These are phyloP conservation scores for Halcyon leucocephala DNA, from an alignment of 2,797 vertebrate genomes.

Conservation along the genomic window DNA sequence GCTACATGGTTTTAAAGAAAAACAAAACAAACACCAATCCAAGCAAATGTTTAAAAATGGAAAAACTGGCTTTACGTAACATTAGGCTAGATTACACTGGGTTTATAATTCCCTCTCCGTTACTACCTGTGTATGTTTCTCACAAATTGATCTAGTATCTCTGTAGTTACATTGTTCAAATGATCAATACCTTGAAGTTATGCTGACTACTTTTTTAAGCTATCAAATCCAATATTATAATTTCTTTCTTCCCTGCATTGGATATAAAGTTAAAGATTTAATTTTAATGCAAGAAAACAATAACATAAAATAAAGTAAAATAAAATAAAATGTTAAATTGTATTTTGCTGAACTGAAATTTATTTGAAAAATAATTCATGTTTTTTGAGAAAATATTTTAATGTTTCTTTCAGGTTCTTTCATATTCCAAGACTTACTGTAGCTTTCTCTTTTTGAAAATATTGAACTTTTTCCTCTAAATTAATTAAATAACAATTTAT, in stretches of 20 bases:
- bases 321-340: not conserved
- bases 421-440: not conserved
- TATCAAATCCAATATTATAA: not conserved
- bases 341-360: not conserved
- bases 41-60: not conserved
- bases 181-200: not conserved
- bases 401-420: not conserved
- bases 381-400: no score
- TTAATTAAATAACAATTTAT: not conserved
- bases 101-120: not conserved
- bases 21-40: not conserved
- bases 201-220: not conserved
- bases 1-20: not conserved
- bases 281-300: not conserved
- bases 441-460: not conserved
- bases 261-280: not conserved
- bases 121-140: not conserved
- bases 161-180: not conserved
- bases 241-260: not conserved
- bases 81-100: not conserved
- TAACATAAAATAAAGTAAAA: not conserved
- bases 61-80: not conserved
- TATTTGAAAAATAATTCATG: not conserved
- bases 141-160: not conserved
- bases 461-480: not conserved